Base-by-base conservation (phyloP, 2,797 vertebrate species). In the Propithecus perrieri region DNA sequence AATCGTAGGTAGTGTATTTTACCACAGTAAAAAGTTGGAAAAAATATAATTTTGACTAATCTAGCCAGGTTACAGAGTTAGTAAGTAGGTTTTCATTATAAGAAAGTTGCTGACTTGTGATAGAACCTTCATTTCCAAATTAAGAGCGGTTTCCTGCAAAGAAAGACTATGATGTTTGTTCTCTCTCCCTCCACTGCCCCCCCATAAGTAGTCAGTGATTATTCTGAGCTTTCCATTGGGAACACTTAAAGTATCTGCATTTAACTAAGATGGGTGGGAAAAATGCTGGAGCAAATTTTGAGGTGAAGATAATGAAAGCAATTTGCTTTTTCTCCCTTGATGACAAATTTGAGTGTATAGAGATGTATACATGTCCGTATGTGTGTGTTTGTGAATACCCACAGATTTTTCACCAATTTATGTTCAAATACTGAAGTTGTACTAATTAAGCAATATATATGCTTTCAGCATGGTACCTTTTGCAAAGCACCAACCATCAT, bases 101-200 rank as follows among this genome's bases (percentile, higher is more conserved):
- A 85, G 26, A 86, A 91, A 85, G 46, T 87, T 85, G 48, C 92
- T 92, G n/a, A 92, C 88, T 96, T 85, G 91, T 89, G 41, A 93
- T 26, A 79, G 46, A 83, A 41, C 2, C 15, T 87, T 96, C n/a
- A 85, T 89, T 94, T 94, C 15, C 85, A 92, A 85, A 92, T 94
- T 72, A 90, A 81, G 48, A 85, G 91, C 85, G 7, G 67, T 96
- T 95, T 88, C 7, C 72, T 78, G 4, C 17, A 80, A 59, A 33
- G 22, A 78, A 84, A 81, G 17, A 69, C 14, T n/a, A 14, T 57
- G 18, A 13, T 89, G 14, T 76, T 20, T n/a, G 30, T 65, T 15
- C 61, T 33, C 13, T 63, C 30, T 63, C 61, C 28, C 30, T 57
- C 55, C 0, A 1, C 55, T 57, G 55, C 8, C 7, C 22, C 22